A percentile compares a stretch with the other conserved stretches of the same genome.
phyloP scores from a whole-genome alignment of 2,797 vertebrate species.

The Poliocrania exsul region DNA sequence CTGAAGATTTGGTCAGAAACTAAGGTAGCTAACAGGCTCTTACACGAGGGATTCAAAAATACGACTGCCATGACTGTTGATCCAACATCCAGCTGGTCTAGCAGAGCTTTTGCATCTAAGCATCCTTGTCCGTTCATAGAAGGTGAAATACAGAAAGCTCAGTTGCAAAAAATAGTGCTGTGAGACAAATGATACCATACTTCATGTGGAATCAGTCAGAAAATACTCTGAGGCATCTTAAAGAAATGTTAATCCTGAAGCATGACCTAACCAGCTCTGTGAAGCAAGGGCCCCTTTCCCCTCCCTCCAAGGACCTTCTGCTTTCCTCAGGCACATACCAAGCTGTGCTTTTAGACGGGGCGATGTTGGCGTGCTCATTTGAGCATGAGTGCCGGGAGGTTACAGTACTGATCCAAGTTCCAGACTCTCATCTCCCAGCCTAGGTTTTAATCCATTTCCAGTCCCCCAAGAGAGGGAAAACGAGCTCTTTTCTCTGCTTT shows the following conservation, averaged over 20 bases:
- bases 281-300: background rate
- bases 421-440: background rate
- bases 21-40: background rate
- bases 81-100: background rate
- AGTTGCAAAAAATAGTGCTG: background rate
- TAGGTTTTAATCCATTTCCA: background rate
- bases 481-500: background rate
- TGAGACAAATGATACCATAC: background rate
- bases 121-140: background rate
- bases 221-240: background rate
- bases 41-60: background rate
- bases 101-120: background rate
- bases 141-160: background rate
- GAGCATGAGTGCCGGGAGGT: rapidly evolving
- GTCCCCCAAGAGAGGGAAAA: background rate
- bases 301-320: background rate
- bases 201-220: background rate
- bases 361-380: background rate
- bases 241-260: background rate
- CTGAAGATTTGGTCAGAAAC: background rate
- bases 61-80: background rate
- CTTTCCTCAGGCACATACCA: background rate
- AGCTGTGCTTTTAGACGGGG: background rate
- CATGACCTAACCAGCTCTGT: background rate
- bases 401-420: background rate